Conservation (phyloP, 2,888 invertebrate species). For the Silvanus unidentatus region DNA sequence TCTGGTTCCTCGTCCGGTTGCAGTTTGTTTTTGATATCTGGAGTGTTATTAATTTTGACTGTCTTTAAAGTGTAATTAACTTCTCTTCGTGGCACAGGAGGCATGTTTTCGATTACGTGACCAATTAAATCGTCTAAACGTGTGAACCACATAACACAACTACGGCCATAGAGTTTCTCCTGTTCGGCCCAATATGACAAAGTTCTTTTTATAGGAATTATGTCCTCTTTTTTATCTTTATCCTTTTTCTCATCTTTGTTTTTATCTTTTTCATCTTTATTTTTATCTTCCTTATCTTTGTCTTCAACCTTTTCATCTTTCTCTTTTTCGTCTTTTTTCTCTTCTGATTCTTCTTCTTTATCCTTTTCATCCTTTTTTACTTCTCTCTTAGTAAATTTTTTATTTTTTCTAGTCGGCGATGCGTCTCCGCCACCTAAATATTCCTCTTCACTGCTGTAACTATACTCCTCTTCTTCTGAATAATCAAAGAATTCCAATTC, state of each 20-base stretch:
- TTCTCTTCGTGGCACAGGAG: slow-evolving; percentile 29
- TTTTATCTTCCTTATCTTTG: slow-evolving; percentile 1
- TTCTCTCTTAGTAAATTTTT: slow-evolving; percentile 1
- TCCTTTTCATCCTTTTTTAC: not conserved
- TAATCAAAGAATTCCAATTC: not conserved
- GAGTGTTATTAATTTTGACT: slow-evolving; percentile 30
- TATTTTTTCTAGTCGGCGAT: not conserved
- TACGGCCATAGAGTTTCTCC: slow-evolving; percentile 32
- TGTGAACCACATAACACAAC: slow-evolving; percentile 37
- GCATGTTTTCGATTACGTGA: slow-evolving; percentile 38
- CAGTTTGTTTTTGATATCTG: slow-evolving; percentile 28
- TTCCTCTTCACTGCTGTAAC: not conserved
- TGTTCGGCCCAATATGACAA: slow-evolving; percentile 33
- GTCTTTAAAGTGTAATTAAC: slow-evolving; percentile 29
- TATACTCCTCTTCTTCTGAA: slow-evolving; percentile 9
- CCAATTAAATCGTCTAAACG: slow-evolving; percentile 32
- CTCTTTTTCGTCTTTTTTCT: slow-evolving; percentile 1
- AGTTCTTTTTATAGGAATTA: slow-evolving; percentile 15
- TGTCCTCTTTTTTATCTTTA: slow-evolving; percentile 8
- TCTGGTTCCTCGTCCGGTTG: slow-evolving; percentile 28
- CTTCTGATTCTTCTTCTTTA: slow-evolving; percentile 7
- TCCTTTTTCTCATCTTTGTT: slow-evolving; percentile 6
- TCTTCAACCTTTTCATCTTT: slow-evolving; percentile 2
- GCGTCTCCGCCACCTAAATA: slow-evolving; percentile 2
- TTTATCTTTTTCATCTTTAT: slow-evolving; percentile 6